phyloP scores from a whole-genome alignment of 2,797 vertebrate genomes.

The Eospalax fontanierii region DNA sequence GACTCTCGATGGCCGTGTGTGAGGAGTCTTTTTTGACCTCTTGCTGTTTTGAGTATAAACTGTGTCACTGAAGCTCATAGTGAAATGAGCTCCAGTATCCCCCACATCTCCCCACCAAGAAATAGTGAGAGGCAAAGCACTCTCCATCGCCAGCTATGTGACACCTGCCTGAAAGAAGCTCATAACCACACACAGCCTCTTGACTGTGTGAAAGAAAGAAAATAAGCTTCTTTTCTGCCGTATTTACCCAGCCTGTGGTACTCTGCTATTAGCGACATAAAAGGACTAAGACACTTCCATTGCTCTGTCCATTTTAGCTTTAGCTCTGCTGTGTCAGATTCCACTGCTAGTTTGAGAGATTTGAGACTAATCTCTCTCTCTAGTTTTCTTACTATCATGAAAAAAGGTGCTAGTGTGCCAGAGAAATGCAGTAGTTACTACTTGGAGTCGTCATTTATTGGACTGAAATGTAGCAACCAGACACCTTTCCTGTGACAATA shows the following conservation, averaged over 20 bases:
- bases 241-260: background rate
- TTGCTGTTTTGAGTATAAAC: background rate
- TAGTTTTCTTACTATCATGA: background rate
- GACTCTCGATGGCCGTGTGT: background rate
- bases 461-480: background rate
- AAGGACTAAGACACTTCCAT: background rate
- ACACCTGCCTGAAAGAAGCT: background rate
- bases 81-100: background rate
- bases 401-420: background rate
- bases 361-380: conserved; percentile 13
- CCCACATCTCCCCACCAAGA: background rate
- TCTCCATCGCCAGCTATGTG: background rate
- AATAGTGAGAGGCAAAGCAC: background rate
- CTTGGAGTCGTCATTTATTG: background rate
- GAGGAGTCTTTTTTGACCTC: conserved; percentile 19
- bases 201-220: background rate
- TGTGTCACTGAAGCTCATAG: background rate
- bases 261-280: background rate
- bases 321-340: background rate
- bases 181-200: background rate
- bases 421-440: background rate
- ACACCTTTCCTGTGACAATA: background rate
- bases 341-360: background rate
- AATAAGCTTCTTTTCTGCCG: background rate
- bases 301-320: background rate